phyloP scores from a whole-genome alignment of 2,888 invertebrate species.

The Microchrysa polita region DNA sequence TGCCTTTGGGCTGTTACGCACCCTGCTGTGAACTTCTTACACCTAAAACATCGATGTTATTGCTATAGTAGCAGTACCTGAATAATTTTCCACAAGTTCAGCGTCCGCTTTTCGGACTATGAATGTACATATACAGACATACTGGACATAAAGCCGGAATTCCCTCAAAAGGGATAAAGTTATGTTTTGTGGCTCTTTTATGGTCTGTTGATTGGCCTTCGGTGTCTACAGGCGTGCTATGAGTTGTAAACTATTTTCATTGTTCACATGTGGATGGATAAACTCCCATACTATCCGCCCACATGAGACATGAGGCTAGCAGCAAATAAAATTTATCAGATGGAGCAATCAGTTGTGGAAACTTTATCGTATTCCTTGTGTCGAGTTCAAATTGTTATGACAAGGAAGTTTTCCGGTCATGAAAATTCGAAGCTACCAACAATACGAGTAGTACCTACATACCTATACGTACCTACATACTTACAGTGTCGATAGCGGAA shows the following conservation, averaged over 20 bases:
- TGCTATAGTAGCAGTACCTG: neutral
- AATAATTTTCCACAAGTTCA: constrained; percentile 10
- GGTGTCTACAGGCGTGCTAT: constrained; percentile 36
- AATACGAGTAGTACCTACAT: too few relatives aligned
- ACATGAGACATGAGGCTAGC: neutral
- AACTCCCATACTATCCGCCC: neutral
- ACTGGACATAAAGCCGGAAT: constrained; percentile 17
- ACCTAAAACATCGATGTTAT: neutral
- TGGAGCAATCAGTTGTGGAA: constrained; percentile 14
- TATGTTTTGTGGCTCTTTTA: constrained; percentile 30
- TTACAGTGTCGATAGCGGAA: too few relatives aligned
- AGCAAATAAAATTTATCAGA: constrained; percentile 31
- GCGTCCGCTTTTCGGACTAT: neutral
- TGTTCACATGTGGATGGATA: constrained; percentile 21
- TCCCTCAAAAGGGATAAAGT: neutral
- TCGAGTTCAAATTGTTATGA: too few relatives aligned
- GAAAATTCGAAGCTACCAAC: too few relatives aligned
- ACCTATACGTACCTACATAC: too few relatives aligned
- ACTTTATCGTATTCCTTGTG: constrained; percentile 2
- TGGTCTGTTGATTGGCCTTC: constrained; percentile 41
- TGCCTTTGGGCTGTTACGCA: neutral
- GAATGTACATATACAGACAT: too few relatives aligned
- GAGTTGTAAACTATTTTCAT: constrained; percentile 36
- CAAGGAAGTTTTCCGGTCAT: too few relatives aligned
- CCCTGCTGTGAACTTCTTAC: neutral